Conservation (phyloP, 2,113 vertebrate species). For the Mirza zaza region DNA sequence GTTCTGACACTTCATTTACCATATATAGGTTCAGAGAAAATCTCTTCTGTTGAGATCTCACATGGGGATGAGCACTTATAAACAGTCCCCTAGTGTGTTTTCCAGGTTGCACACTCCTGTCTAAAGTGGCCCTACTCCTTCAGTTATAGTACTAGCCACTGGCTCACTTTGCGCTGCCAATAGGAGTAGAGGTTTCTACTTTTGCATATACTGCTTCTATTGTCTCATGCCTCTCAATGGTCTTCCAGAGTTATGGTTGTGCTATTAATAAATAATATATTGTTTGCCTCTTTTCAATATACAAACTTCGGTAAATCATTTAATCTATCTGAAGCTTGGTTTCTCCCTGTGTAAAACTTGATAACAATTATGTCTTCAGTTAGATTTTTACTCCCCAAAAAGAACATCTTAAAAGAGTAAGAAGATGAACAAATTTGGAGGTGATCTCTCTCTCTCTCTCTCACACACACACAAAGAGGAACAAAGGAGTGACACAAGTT, state of each 20-base stretch:
- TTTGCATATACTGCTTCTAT: not conserved
- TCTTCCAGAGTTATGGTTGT: not conserved
- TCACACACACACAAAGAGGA: too few species aligned
- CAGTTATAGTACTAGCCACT: rapidly evolving
- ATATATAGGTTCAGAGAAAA: not conserved
- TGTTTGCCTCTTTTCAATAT: not conserved
- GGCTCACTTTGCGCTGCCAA: not conserved
- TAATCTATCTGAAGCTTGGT: not conserved
- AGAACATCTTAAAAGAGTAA: not conserved
- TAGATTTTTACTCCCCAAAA: not conserved
- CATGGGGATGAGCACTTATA: not conserved
- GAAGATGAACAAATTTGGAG: not conserved
- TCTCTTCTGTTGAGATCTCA: not conserved
- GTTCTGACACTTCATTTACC: not conserved
- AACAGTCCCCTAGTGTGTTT: not conserved
- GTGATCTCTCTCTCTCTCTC: too few species aligned
- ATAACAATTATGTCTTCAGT: not conserved
- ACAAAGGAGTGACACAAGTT: not conserved
- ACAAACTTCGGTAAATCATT: not conserved
- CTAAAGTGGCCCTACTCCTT: not conserved
- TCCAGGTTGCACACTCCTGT: not conserved
- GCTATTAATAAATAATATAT: not conserved
- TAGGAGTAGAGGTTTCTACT: rapidly evolving
- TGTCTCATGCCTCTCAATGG: rapidly evolving
- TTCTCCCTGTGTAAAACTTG: not conserved